phyloP scores from a whole-genome alignment of 2,797 vertebrate genomes.

The Danio albolineatus region DNA sequence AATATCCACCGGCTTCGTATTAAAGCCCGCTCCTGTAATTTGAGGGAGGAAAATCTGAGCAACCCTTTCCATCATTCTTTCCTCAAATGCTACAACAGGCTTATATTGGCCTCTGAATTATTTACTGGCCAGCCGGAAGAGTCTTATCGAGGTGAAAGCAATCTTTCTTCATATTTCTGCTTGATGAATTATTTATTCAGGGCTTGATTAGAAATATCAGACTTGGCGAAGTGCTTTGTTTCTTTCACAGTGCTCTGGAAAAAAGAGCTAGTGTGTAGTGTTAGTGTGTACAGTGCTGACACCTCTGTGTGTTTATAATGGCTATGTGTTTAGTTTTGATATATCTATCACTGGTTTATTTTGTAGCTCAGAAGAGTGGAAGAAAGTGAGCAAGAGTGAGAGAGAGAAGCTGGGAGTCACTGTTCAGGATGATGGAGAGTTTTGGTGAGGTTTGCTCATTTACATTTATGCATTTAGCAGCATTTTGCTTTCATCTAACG shows the following conservation, averaged over 20 bases:
- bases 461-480: neutral
- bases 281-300: constrained; percentile 14
- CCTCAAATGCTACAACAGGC: constrained; percentile 20
- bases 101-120: constrained; percentile 72
- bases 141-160: constrained; percentile 69
- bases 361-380: constrained; percentile 93
- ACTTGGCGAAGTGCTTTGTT: constrained; percentile 64
- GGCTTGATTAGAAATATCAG: constrained; percentile 67
- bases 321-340: neutral
- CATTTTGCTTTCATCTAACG: no score
- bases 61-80: neutral
- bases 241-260: neutral
- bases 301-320: constrained; percentile 3
- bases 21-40: constrained; percentile 28
- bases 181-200: constrained; percentile 72
- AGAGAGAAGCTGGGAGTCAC: constrained; percentile 91
- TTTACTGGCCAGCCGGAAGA: constrained; percentile 67
- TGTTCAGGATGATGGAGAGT: constrained; percentile 93
- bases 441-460: constrained; percentile 84
- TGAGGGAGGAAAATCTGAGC: constrained; percentile 18
- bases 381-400: constrained; percentile 92
- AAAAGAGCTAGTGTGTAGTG: neutral
- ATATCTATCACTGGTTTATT: constrained; percentile 44
- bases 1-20: constrained; percentile 45
- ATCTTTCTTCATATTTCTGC: constrained; percentile 58